Conservation (phyloP, 2,888 invertebrate species). For the Epinotia ramella region DNA sequence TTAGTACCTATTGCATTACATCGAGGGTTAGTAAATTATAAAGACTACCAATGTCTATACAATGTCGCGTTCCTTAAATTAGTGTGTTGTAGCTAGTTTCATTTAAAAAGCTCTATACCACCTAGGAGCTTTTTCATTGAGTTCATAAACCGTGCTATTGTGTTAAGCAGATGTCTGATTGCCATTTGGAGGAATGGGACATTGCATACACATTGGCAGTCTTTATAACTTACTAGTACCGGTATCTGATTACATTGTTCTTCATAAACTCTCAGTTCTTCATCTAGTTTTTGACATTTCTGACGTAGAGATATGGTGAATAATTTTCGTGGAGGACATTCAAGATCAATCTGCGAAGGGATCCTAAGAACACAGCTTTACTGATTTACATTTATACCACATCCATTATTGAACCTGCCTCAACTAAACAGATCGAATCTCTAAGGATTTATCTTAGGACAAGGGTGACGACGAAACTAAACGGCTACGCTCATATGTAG, state of each 20-base stretch:
- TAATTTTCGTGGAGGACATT: slow-evolving; percentile 65
- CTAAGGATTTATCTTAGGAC: slow-evolving; percentile 62
- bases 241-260: not conserved
- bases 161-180: too few relatives aligned
- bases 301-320: slow-evolving; percentile 2
- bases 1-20: too few relatives aligned
- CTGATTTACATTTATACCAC: slow-evolving; percentile 80
- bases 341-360: slow-evolving; percentile 63
- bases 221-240: too few relatives aligned
- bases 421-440: slow-evolving; percentile 73
- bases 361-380: slow-evolving; percentile 79
- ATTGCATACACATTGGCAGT: too few relatives aligned
- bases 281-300: slow-evolving; percentile 12
- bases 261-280: slow-evolving; percentile 12
- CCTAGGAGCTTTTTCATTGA: too few relatives aligned
- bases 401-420: slow-evolving; percentile 73
- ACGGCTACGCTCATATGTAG: slow-evolving; percentile 53
- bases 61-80: too few relatives aligned
- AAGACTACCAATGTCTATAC: too few relatives aligned
- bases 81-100: too few relatives aligned
- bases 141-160: too few relatives aligned
- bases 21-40: too few relatives aligned
- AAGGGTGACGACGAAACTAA: slow-evolving; percentile 58
- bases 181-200: too few relatives aligned
- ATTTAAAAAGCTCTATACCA: too few relatives aligned